Base-by-base conservation (phyloP, 2,113 vertebrate genomes). In the Odocoileus virginianus region DNA sequence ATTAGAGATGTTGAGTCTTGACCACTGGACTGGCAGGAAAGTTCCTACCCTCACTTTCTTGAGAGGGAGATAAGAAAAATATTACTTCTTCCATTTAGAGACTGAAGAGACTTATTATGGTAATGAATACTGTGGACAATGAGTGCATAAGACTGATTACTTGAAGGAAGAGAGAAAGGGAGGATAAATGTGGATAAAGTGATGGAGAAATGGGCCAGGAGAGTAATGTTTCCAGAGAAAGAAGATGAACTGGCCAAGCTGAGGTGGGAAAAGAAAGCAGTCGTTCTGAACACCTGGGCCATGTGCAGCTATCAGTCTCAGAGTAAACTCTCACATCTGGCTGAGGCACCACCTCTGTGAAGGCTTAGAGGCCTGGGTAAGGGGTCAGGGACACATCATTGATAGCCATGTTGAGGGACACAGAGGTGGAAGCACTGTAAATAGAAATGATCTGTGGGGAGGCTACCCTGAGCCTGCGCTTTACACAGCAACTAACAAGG, bases 221-320 rank as follows among this genome's bases (percentile, higher is more conserved):
- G 12, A 36, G 7, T 5, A 33, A 78, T 6, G 28, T 43, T 78
- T 95, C 25, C 85, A 64, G 47, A 25, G 23, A 33, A 50, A 88
- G 74, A 52, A 57, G 55, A 78, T 17, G 82, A 85, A 67, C 23
- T 9, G 30, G 30, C n/a, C 81, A 88, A 58, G n/a, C 36, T n/a
- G 28, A 36, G 60, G 52, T 15, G 8, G 16, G 17, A 57, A 57
- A 71, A 79, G 8, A 40, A 76, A 92, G 14, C 12, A 33, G 5
- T 23, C 43, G 4, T 28, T 60, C 60, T 13, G 45, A 54, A 33
- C 50, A 45, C 19, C 19, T 28, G 47, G 47, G 23, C 52, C 58
- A 5, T 0, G 36, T 36, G 9, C 1, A 5, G 27, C 50, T n/a
- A 1, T 50, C 60, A 40, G 74, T 52, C 7, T 74, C 0, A 8